A percentile compares a stretch with the other conserved stretches of the same genome.
phyloP scores from a whole-genome alignment of 1,140 invertebrate genomes.

The Brachionus rotundiformis region DNA sequence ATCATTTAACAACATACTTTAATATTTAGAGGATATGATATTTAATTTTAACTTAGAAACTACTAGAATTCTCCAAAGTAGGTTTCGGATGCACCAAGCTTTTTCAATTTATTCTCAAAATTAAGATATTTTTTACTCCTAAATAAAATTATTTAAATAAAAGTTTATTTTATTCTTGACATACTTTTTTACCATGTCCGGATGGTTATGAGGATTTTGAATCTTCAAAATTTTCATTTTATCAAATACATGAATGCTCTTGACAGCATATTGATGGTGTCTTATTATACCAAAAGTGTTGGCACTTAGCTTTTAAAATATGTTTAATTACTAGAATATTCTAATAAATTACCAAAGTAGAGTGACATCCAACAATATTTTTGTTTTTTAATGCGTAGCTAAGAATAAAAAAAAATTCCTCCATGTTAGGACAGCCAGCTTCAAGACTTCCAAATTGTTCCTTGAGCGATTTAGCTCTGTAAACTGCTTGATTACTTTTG shows the following conservation, averaged over 20 bases:
- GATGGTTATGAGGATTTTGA: constrained; percentile 46
- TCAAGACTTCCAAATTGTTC: constrained; percentile 28
- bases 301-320: neutral
- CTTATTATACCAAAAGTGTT: neutral
- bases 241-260: neutral
- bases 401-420: constrained; percentile 41
- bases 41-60: neutral
- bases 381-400: neutral
- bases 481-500: neutral
- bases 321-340: neutral
- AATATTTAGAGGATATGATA: neutral
- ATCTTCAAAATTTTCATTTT: constrained; percentile 25
- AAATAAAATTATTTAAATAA: neutral
- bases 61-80: constrained; percentile 8
- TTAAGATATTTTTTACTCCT: neutral
- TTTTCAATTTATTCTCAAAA: neutral
- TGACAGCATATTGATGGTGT: constrained; percentile 45
- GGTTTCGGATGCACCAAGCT: neutral
- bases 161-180: neutral
- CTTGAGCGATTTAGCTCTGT: neutral
- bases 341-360: constrained; percentile 5
- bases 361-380: constrained; percentile 25
- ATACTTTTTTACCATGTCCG: constrained; percentile 25
- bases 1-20: neutral
- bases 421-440: neutral